A percentile compares a stretch with the other conserved stretches of the same genome.
Evolutionary conservation across 2,113 vertebrate genomes (phyloP).

Genomic region (Cavia porcellus): DNA sequence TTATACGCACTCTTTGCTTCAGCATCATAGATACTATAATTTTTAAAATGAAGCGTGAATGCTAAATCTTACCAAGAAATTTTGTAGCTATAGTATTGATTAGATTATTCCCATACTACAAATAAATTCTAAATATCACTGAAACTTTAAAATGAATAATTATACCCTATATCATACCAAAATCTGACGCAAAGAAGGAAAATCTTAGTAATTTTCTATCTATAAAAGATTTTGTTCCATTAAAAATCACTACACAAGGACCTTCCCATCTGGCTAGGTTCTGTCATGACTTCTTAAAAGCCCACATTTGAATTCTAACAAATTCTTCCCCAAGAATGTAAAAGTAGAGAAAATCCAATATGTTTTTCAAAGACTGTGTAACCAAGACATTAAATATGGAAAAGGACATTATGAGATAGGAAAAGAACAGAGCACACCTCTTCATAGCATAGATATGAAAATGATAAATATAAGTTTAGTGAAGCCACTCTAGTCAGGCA

Average conservation of each 20-base stretch:
- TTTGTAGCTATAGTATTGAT: not conserved
- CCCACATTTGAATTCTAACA: not conserved
- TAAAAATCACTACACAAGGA: constrained; percentile 2
- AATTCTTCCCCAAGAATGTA: not conserved
- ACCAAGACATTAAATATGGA: not conserved
- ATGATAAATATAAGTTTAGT: not conserved
- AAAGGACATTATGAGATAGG: not conserved
- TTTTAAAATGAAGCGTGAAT: not conserved
- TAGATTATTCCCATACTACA: not conserved
- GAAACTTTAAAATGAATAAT: not conserved
- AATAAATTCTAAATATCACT: not conserved
- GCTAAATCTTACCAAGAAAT: not conserved
- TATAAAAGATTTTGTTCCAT: not conserved
- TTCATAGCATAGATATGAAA: not conserved
- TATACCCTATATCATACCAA: not conserved
- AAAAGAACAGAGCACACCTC: not conserved
- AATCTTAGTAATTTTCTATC: not conserved
- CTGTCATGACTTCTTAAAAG: not conserved
- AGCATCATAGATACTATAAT: not conserved
- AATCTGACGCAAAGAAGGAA: not conserved
- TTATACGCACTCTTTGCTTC: not conserved
- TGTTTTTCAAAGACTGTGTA: not conserved
- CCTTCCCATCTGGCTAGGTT: not conserved
- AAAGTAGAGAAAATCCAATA: too few relatives aligned
- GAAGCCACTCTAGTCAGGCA: not conserved